phyloP scores from a whole-genome alignment of 1,140 invertebrate species.

The Lucilia sericata region DNA sequence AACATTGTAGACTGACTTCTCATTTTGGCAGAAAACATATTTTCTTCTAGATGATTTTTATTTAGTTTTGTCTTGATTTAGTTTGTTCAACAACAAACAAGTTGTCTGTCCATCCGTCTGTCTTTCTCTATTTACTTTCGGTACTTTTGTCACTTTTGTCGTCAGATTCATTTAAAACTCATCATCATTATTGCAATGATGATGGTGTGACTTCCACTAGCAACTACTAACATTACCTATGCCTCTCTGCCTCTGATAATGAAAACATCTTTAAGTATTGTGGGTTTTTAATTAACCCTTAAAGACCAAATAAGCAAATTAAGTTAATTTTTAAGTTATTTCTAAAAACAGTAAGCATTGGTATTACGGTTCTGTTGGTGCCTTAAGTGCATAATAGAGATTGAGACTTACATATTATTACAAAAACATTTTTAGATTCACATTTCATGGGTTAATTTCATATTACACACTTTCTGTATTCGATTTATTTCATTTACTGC shows the following conservation, averaged over 20 bases:
- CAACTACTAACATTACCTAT: background rate
- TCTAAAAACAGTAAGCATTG: too few relatives aligned
- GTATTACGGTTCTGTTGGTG: too few relatives aligned
- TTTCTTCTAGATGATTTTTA: background rate
- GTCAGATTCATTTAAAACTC: background rate
- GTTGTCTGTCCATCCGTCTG: slow-evolving; percentile 12
- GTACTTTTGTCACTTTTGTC: slow-evolving; percentile 28
- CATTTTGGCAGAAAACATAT: background rate
- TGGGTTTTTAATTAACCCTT: background rate
- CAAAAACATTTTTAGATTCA: too few relatives aligned
- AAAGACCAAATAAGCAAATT: background rate
- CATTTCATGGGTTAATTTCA: too few relatives aligned
- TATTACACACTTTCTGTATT: too few relatives aligned
- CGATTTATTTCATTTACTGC: background rate
- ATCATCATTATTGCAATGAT: background rate
- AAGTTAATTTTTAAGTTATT: too few relatives aligned
- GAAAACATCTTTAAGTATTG: too few relatives aligned
- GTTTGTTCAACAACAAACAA: slow-evolving; percentile 9
- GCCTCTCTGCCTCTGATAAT: background rate
- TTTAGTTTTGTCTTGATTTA: background rate
- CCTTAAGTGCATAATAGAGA: too few relatives aligned
- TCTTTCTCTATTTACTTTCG: background rate
- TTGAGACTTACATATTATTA: too few relatives aligned
- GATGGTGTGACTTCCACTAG: slow-evolving; percentile 28
- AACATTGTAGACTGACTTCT: background rate